Conservation (phyloP, 2,113 vertebrate species). For the Anolis carolinensis region DNA sequence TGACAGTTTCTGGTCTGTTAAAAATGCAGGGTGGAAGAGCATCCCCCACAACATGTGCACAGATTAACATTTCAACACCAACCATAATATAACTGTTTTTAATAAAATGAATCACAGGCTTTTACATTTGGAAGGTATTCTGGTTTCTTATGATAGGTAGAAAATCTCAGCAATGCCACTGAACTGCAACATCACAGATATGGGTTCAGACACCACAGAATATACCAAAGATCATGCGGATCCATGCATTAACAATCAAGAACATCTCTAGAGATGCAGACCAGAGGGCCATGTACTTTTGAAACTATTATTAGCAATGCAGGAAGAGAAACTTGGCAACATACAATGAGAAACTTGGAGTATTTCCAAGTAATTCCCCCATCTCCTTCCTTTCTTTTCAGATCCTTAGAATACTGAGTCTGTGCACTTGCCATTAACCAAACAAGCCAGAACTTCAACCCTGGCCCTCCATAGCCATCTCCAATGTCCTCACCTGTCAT, state of each 20-base stretch:
- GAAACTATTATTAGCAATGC: neutral
- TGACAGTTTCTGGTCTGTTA: neutral
- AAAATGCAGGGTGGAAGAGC: neutral
- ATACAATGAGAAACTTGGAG: neutral
- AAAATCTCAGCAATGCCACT: neutral
- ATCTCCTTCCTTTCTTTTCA: neutral
- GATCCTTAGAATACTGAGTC: neutral
- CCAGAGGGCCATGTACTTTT: neutral
- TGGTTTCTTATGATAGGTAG: neutral
- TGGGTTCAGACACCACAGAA: neutral
- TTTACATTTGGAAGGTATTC: neutral
- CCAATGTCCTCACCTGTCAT: too few species aligned
- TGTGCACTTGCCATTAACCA: neutral
- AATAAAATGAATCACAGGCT: neutral
- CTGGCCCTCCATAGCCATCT: too few species aligned
- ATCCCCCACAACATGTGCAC: neutral
- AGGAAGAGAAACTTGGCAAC: neutral
- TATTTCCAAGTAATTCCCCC: neutral
- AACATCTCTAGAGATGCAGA: neutral
- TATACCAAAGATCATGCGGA: neutral
- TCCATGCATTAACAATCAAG: neutral
- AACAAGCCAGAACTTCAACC: neutral
- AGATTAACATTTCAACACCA: constrained; percentile 30
- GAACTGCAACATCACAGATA: neutral
- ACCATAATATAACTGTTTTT: neutral